Percentiles rank a stretch among this genome's conserved stretches.
Evolutionary conservation across 1,140 invertebrate species (phyloP).

Genomic region (Sesamia nonagrioides): DNA sequence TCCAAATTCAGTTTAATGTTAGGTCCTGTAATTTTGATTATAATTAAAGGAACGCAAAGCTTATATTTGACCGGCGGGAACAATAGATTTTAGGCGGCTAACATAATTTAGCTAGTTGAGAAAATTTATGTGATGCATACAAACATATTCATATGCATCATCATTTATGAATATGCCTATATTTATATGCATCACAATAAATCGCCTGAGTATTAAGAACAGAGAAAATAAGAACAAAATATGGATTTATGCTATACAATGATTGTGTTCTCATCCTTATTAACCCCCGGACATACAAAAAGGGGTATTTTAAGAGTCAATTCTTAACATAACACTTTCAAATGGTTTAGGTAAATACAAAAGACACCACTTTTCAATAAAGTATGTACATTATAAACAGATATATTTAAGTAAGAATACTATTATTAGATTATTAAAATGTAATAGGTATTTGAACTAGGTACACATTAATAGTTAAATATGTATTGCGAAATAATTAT

Average conservation of each 20-base stretch:
- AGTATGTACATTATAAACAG: background rate
- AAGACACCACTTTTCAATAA: background rate
- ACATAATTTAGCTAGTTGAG: background rate
- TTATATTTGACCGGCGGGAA: too few species aligned
- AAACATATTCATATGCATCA: too few species aligned
- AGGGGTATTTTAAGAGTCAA: background rate
- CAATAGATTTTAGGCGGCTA: too few species aligned
- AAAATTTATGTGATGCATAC: slow-evolving; percentile 12
- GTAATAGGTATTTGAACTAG: background rate
- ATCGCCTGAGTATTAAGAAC: background rate
- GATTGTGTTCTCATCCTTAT: slow-evolving; percentile 14
- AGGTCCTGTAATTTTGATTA: too few species aligned
- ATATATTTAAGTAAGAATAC: slow-evolving; percentile 1
- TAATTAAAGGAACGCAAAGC: too few species aligned
- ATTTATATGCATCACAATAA: slow-evolving; percentile 23
- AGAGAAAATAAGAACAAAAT: background rate
- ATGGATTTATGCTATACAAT: slow-evolving; percentile 6
- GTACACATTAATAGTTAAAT: background rate
- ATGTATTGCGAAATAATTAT: too few species aligned
- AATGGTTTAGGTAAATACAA: slow-evolving; percentile 5
- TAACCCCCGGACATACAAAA: too few species aligned
- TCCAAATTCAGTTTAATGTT: too few species aligned
- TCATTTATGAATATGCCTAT: too few species aligned
- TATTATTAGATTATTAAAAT: background rate
- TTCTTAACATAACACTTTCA: background rate